Evolutionary conservation across 2,888 invertebrate species (phyloP).

Genomic region (Cyaniris semiargus): DNA sequence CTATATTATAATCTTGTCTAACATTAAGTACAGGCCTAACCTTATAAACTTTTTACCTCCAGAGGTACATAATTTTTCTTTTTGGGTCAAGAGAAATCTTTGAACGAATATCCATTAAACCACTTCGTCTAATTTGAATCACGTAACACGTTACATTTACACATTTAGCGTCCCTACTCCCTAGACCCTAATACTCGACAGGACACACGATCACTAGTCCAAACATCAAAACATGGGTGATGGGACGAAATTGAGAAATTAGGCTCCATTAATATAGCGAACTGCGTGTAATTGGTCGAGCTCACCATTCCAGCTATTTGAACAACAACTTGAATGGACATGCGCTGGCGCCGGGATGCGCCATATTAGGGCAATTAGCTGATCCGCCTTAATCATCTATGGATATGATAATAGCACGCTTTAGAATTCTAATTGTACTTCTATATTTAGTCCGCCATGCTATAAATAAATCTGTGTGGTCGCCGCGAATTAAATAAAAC

Average conservation of each 20-base stretch:
- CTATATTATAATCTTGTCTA: background rate
- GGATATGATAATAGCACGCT: constrained; percentile 35
- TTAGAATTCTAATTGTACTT: constrained; percentile 25
- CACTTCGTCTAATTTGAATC: too few species aligned
- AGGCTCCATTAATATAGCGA: background rate
- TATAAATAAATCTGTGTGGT: constrained; percentile 11
- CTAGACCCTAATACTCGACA: too few species aligned
- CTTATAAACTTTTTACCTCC: too few species aligned
- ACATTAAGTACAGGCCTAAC: too few species aligned
- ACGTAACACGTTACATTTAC: too few species aligned
- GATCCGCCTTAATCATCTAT: constrained; percentile 47
- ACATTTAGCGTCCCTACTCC: too few species aligned
- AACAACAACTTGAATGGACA: constrained; percentile 37
- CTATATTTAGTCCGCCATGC: constrained; percentile 15
- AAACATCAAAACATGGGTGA: background rate
- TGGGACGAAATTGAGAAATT: constrained; percentile 22
- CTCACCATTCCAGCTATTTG: constrained; percentile 36
- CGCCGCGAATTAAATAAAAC: background rate
- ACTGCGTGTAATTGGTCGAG: background rate
- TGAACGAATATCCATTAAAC: too few species aligned
- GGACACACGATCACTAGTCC: too few species aligned
- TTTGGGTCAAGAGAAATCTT: too few species aligned
- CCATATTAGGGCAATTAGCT: constrained; percentile 70
- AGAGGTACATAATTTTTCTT: too few species aligned
- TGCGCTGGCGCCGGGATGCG: constrained; percentile 62